These are phyloP conservation scores for Heterocephalus glaber DNA, from an alignment of 2,113 vertebrate species.

Conservation along the genomic window DNA sequence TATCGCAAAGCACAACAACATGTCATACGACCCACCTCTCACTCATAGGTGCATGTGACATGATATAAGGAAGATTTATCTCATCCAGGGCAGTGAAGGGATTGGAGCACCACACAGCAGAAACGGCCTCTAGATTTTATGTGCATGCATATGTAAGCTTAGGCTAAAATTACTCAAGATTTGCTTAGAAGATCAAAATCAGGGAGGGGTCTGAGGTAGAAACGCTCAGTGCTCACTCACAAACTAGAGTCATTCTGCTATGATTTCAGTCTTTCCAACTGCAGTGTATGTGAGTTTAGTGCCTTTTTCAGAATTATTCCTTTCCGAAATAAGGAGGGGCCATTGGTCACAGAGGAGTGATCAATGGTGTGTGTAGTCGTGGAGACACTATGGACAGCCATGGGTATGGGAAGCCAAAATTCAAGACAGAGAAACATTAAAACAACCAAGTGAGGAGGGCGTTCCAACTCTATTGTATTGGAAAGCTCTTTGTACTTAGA, in stretches of 20 bases:
- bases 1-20: neutral
- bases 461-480: neutral
- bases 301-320: neutral
- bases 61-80: neutral
- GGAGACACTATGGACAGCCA: neutral
- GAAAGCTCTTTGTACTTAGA: neutral
- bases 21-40: neutral
- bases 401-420: neutral
- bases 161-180: neutral
- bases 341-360: neutral
- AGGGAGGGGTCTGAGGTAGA: neutral
- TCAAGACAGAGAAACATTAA: neutral
- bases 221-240: neutral
- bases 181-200: neutral
- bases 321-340: neutral
- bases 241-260: neutral
- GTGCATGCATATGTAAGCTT: neutral
- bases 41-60: neutral
- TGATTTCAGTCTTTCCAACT: neutral
- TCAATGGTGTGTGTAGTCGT: neutral
- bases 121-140: neutral
- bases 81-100: neutral
- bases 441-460: neutral
- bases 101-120: neutral
- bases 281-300: neutral